Evolutionary conservation across 2,888 invertebrate species (phyloP).

Genomic region (Antitype chi): DNA sequence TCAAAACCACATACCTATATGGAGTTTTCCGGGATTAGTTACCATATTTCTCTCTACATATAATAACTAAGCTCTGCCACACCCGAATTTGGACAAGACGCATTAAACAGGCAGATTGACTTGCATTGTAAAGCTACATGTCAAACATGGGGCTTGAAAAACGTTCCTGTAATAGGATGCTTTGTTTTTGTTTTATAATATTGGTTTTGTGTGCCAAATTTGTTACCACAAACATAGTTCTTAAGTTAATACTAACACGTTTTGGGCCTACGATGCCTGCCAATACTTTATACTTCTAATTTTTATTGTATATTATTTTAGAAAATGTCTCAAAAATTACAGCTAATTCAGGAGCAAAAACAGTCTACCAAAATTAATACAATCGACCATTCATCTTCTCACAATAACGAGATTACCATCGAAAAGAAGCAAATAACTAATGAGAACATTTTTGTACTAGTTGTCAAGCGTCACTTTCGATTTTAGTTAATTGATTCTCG

Average conservation of each 20-base stretch:
- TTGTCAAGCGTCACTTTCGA: constrained; percentile 77
- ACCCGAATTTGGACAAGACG: not conserved
- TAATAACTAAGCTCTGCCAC: not conserved
- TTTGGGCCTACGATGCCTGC: too few species aligned
- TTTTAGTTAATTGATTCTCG: constrained; percentile 86
- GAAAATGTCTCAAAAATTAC: not conserved
- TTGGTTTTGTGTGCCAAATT: too few species aligned
- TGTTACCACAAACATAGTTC: too few species aligned
- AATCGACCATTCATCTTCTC: not conserved
- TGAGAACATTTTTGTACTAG: constrained; percentile 68
- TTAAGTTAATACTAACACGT: too few species aligned
- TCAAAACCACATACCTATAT: not conserved
- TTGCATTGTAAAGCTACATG: not conserved
- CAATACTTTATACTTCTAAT: too few species aligned
- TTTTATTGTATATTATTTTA: not conserved
- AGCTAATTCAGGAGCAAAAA: not conserved
- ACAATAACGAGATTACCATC: constrained; percentile 23
- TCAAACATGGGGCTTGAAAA: too few species aligned
- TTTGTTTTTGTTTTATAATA: too few species aligned
- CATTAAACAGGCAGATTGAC: not conserved
- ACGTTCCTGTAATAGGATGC: too few species aligned
- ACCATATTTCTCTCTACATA: not conserved
- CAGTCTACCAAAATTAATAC: not conserved
- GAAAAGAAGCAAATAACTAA: constrained; percentile 52
- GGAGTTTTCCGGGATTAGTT: not conserved